These are phyloP conservation scores for Patella ulyssiponensis DNA, from an alignment of 2,888 invertebrate species.

Conservation along the genomic window DNA sequence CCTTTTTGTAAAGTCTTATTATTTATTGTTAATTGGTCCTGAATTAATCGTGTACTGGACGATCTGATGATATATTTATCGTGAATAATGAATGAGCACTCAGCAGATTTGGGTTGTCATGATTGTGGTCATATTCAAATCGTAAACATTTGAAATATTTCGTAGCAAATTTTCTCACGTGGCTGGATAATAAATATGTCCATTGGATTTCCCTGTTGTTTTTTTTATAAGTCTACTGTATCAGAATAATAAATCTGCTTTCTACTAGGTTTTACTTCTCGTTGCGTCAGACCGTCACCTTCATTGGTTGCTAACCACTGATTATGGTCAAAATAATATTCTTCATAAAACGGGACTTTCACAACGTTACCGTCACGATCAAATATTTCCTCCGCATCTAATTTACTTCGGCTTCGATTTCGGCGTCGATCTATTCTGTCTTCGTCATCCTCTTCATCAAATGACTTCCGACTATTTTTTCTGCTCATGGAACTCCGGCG, in stretches of 20 bases:
- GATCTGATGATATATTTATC: too few species aligned
- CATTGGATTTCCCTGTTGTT: too few species aligned
- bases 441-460: constrained; percentile 8
- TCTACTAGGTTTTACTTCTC: constrained; percentile 41
- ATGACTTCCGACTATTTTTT: constrained; percentile 20
- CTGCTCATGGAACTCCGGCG: constrained; percentile 1
- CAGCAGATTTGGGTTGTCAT: too few species aligned
- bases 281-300: constrained; percentile 56
- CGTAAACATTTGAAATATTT: too few species aligned
- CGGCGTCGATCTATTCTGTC: constrained; percentile 25
- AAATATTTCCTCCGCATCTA: constrained; percentile 35
- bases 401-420: not conserved
- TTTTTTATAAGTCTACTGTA: too few species aligned
- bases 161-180: too few species aligned
- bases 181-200: too few species aligned
- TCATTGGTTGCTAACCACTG: constrained; percentile 66
- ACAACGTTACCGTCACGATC: constrained; percentile 32
- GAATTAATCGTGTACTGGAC: too few species aligned
- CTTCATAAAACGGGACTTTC: constrained; percentile 55
- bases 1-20: too few species aligned
- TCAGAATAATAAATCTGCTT: not conserved
- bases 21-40: too few species aligned
- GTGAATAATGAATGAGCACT: too few species aligned
- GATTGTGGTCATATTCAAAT: too few species aligned
- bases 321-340: constrained; percentile 61